Base-by-base conservation (phyloP, 2,113 vertebrate genomes). In the Nerophis ophidion region DNA sequence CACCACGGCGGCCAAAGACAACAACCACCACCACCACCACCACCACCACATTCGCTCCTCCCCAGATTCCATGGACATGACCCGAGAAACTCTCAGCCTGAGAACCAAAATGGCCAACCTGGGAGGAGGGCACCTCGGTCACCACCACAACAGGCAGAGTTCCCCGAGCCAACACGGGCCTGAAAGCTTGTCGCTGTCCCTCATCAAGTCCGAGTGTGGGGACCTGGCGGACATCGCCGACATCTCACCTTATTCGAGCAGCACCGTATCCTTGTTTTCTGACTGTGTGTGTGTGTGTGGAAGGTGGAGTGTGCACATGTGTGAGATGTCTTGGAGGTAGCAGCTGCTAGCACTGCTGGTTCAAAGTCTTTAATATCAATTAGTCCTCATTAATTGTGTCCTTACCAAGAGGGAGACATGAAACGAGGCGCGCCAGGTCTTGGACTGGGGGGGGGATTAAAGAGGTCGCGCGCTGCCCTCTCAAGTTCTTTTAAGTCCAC, bases 171-270 rank as follows among this genome's bases (percentile, higher is more conserved):
- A 97, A 70, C 94, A 95, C 0, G 93, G 93, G 0, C 90, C 92
- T 0, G 97, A 98, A 83, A 92, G 93, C 52, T 91, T 99, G 71
- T 98, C 97, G 48, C 86, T 98, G 82, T 97, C 97, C 34, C 94
- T 98, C 86, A 98, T 99, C 86, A 99, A 99, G 85, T 99, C 97
- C 0, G 97, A 99, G 89, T 99, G 97, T 1, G 94, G 95, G 1
- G 97, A 99, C 83, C 92, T 99, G 68, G 96, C 98, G 83, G 97
- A 99, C 84, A 95, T 98, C 91, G 91, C 95, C 0, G 97, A 99
- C 83, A 98, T 98, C 75, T 98, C 97, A 1, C 94, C 95, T 42
- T 99, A 97, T 84, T 98, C 97, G 63, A 92, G 95, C 91, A 95
- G 92, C 92, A 96, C 96, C 82, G 97, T 99, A 99, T 99, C 97